Base-by-base conservation (phyloP, 2,797 vertebrate species). In the Sebastes kiyomatsui region DNA sequence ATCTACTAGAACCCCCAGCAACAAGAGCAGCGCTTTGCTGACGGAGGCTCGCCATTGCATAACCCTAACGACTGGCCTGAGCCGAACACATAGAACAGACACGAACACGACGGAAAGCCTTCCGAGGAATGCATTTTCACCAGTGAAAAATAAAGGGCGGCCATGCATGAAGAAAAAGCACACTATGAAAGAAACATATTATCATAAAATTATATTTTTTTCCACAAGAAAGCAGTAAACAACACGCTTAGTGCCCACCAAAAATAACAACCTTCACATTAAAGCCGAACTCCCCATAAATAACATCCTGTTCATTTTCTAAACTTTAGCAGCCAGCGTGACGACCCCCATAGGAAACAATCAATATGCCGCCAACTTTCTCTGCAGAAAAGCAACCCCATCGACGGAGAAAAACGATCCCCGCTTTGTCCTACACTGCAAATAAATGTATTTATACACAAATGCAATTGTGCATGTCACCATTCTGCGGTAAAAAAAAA, bases 31-130 rank as follows among this genome's bases (percentile, higher is more conserved):
- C 91, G 91, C 93, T 85, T 83, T 74, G 90, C 92, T 93, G 94
- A 92, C 93, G 88, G 90, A 93, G 91, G 88, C 82, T 95, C 95
- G 95, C 94, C 96, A 95, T 96, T 95, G 93, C 95, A 94, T 95
- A 95, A 95, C 92, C 92, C 75, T 42, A 16, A 20, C 79, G 75
- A 85, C 65, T 90, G 88, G 91, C 94, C 88, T 83, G 90, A 90
- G 80, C 84, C 77, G 80, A 79, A 67, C 59, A 74, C 90, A 84
- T 75, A 8, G 46, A 85, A 62, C 38, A 87, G 58, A 77, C 83
- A 64, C 46, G 8, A 54, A 72, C 82, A 76, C 86, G 82, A 81
- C 82, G 75, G 75, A 69, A 49, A n/a, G 64, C 46, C 72, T 66
- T 61, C 76, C 67, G 65, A 76, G 12, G 73, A 81, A 82, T 23